phyloP scores from a whole-genome alignment of 2,797 vertebrate species.

The Coregonus ussuriensis region DNA sequence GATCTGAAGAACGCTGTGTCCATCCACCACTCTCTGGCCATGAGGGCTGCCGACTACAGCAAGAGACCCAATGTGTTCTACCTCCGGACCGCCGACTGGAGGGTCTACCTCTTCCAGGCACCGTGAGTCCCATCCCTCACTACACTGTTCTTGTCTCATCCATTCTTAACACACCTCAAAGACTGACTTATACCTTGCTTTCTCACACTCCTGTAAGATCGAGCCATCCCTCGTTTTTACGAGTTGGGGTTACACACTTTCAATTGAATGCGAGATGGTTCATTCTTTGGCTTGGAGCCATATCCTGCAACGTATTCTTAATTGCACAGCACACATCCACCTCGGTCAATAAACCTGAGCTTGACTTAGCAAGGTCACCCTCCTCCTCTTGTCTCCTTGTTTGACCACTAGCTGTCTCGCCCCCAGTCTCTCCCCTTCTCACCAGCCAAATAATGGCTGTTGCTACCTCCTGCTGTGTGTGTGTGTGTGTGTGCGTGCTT shows the following conservation, averaged over 20 bases:
- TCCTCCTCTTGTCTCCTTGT: background rate
- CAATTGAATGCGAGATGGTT: background rate
- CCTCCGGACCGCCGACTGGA: conserved; percentile 97
- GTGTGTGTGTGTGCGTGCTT: conserved; percentile 9
- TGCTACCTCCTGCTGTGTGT: too few relatives aligned
- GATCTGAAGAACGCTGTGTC: conserved; percentile 98
- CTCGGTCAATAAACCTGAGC: conserved; percentile 6
- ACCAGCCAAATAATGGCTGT: background rate
- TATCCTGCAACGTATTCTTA: conserved; percentile 7
- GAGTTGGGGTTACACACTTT: background rate
- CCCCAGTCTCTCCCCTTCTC: too few relatives aligned
- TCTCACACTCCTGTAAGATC: background rate
- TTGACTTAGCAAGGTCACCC: conserved; percentile 21
- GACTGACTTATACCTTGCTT: too few relatives aligned
- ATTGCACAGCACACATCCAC: conserved; percentile 12
- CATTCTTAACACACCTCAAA: too few relatives aligned
- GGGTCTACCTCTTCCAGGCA: conserved; percentile 97
- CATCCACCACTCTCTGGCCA: conserved; percentile 95
- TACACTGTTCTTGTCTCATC: background rate
- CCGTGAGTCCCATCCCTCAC: conserved; percentile 82
- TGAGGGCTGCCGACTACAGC: conserved; percentile 93
- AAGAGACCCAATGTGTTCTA: conserved; percentile 97
- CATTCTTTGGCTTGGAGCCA: background rate
- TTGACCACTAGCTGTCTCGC: background rate
- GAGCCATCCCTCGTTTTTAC: too few relatives aligned